Base-by-base conservation (phyloP, 2,888 invertebrate genomes). In the Parnassius glacialis region DNA sequence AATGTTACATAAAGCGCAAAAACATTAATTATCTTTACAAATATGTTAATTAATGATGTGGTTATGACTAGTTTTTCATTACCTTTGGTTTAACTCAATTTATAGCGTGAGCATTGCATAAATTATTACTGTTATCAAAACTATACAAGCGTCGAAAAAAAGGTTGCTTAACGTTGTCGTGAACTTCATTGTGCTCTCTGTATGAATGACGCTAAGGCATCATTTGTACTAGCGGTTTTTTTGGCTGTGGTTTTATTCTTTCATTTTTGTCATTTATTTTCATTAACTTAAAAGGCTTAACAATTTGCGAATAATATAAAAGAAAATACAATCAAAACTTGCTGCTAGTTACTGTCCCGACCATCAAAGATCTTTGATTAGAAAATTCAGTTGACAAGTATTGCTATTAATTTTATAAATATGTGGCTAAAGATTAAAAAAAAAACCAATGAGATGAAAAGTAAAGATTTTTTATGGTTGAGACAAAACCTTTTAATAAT, bases 181-280 rank as follows among this genome's bases (percentile, higher is more conserved):
- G n/a, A 55, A 51, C 42, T 42, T 42, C 20, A 34, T 41, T 25
- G n/a, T 55, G 60, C 55, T 61, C 59, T 41, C 34, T 50, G 44
- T 51, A 61, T 61, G 55, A 34, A 61, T 55, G 51, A 61, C 44
- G 51, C 44, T 50, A 48, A 61, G 55, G 34, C 44, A 25, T 16
- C 0, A 9, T 1, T 12, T 11, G 44, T 20, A 50, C 41, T 44
- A 44, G 51, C 55, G 16, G 5, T 61, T 55, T 51, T 55, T 45
- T 59, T 55, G 25, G 10, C n/a, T 16, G 51, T 34, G 10, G 2
- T 51, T 20, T 3, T 57, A 43, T 2, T 20, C 20, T 20, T 20
- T 20, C 20, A 20, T 12, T 25, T 58, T 51, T 51, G 9, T 16
- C 10, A 12, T 20, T 52, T 20, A 12, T 3, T 58, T 3, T 34